Percentiles rank a stretch among this genome's conserved stretches.
Evolutionary conservation across 2,797 vertebrate species (phyloP).

Genomic region (Gymnoscopelus microlampas): DNA sequence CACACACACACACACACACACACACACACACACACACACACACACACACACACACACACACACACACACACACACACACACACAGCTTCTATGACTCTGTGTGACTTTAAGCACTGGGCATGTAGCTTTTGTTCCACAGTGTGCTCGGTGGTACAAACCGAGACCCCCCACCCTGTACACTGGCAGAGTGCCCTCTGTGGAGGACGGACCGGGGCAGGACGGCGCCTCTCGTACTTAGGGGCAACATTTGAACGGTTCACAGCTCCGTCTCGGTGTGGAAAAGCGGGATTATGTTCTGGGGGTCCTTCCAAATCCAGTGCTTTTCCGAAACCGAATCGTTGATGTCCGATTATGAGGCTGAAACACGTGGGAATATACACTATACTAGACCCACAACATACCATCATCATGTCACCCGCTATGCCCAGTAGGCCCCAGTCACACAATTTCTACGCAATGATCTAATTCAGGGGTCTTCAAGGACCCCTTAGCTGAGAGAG

Average conservation of each 20-base stretch:
- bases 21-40: too few relatives aligned
- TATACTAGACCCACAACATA: too few relatives aligned
- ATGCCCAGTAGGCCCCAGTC: too few relatives aligned
- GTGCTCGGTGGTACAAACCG: background rate
- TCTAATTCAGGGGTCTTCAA: too few relatives aligned
- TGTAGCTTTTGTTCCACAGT: slow-evolving; percentile 21
- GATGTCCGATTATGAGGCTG: slow-evolving; percentile 47
- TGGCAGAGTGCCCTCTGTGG: slow-evolving; percentile 57
- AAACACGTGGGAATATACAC: slow-evolving; percentile 31
- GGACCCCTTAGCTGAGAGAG: slow-evolving; percentile 32
- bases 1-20: background rate
- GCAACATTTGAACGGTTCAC: slow-evolving; percentile 45
- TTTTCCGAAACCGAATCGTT: slow-evolving; percentile 34
- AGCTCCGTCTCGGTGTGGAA: slow-evolving; percentile 54
- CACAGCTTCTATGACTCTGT: too few relatives aligned
- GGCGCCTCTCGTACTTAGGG: slow-evolving; percentile 57
- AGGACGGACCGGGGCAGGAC: slow-evolving; percentile 30
- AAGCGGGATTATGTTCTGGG: slow-evolving; percentile 60
- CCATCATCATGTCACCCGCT: too few relatives aligned
- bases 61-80: slow-evolving; percentile 15
- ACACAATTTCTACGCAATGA: too few relatives aligned
- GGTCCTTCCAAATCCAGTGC: slow-evolving; percentile 59
- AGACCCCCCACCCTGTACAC: slow-evolving; percentile 57
- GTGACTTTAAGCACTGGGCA: slow-evolving; percentile 10
- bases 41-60: background rate